Evolutionary conservation across 2,113 vertebrate genomes (phyloP).

Genomic region (Phrynocephalus versicolor): DNA sequence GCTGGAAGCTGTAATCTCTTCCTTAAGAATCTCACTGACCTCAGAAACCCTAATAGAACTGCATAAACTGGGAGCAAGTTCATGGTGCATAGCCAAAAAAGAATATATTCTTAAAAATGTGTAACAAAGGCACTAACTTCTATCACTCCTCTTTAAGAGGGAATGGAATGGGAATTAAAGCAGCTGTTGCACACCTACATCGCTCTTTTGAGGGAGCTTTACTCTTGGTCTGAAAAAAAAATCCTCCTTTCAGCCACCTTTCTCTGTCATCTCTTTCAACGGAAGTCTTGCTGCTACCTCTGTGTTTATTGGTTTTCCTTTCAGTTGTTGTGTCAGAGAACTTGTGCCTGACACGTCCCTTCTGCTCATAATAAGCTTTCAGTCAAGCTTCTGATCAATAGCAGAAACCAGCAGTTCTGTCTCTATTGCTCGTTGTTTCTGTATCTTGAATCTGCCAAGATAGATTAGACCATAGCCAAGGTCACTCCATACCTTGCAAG

Average conservation of each 20-base stretch:
- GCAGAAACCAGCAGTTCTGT: constrained; percentile 74
- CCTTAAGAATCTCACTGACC: no score
- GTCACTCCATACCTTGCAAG: constrained; percentile 69
- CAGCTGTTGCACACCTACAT: background rate
- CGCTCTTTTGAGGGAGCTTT: background rate
- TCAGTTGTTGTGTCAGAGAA: constrained; percentile 52
- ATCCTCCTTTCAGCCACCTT: background rate
- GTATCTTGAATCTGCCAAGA: constrained; percentile 78
- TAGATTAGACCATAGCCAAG: constrained; percentile 77
- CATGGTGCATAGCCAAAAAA: background rate
- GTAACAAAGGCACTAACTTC: background rate
- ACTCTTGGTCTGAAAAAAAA: background rate
- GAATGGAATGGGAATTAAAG: background rate
- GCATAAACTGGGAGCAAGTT: no score
- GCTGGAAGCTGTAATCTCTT: no score
- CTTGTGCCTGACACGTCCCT: constrained; percentile 54
- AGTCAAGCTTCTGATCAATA: constrained; percentile 78
- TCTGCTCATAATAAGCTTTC: constrained; percentile 75
- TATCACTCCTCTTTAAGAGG: background rate
- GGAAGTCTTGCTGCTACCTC: fast-evolving
- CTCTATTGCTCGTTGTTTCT: constrained; percentile 78
- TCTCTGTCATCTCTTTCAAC: background rate
- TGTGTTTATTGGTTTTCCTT: background rate
- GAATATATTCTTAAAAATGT: background rate
- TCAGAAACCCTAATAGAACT: no score